Evolutionary conservation across 1,140 invertebrate species (phyloP).

Genomic region (Dendrolimus punctatus): DNA sequence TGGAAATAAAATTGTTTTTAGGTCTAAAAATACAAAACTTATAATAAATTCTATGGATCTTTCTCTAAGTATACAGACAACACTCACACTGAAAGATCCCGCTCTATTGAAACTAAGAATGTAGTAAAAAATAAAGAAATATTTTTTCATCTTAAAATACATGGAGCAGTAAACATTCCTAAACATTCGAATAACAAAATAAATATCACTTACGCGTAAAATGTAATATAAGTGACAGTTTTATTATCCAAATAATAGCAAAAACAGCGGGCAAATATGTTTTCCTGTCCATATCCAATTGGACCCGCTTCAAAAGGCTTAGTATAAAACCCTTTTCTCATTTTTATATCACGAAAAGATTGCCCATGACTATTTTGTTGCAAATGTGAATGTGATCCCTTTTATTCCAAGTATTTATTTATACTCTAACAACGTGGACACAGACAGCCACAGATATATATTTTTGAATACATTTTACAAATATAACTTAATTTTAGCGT

Average conservation of each 20-base stretch:
- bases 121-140: no score
- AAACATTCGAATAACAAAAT: constrained; percentile 20
- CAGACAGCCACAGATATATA: not conserved
- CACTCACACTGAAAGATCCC: no score
- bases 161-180: constrained; percentile 8
- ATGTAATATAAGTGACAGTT: constrained; percentile 46
- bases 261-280: constrained; percentile 53
- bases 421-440: not conserved
- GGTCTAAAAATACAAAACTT: no score
- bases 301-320: constrained; percentile 67
- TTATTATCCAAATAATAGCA: constrained; percentile 60
- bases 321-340: constrained; percentile 58
- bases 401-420: constrained; percentile 20
- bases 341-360: constrained; percentile 62
- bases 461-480: constrained; percentile 2
- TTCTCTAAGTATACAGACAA: no score
- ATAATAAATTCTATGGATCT: no score
- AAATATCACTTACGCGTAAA: constrained; percentile 55
- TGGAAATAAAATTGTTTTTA: no score
- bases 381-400: constrained; percentile 58
- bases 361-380: constrained; percentile 56
- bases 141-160: no score
- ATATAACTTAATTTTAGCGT: constrained; percentile 56
- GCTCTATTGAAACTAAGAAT: no score
- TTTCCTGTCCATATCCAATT: constrained; percentile 60